These are phyloP conservation scores for Poeciliopsis presidionis DNA, from an alignment of 2,797 vertebrate species.

Conservation along the genomic window DNA sequence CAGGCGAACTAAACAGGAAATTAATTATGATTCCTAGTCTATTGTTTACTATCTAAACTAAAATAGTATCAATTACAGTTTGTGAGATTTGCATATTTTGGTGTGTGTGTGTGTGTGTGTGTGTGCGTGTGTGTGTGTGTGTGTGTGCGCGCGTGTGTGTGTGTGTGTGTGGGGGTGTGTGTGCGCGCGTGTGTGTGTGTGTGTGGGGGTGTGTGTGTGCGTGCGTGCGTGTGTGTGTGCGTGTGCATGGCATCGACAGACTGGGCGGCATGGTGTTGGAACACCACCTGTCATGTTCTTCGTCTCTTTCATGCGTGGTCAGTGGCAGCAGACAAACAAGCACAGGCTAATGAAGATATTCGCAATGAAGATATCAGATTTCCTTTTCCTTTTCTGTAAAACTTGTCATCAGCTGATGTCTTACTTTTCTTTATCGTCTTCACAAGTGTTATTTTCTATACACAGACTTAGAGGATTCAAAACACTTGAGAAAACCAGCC, in stretches of 20 bases:
- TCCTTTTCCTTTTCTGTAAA: background rate
- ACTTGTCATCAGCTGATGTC: background rate
- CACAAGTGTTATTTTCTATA: slow-evolving; percentile 30
- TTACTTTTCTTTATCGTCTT: background rate
- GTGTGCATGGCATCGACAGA: slow-evolving; percentile 33
- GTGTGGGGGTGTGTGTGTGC: slow-evolving; percentile 30
- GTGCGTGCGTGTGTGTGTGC: slow-evolving; percentile 52
- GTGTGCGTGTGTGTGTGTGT: background rate
- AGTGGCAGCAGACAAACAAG: slow-evolving; percentile 22
- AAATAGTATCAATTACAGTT: background rate
- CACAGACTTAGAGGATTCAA: background rate
- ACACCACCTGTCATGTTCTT: slow-evolving; percentile 78
- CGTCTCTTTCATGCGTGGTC: slow-evolving; percentile 65
- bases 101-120: background rate
- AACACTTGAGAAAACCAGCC: background rate
- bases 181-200: slow-evolving; percentile 52
- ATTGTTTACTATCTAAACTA: background rate
- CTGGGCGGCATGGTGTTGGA: slow-evolving; percentile 45
- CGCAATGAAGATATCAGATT: background rate
- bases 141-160: too few species aligned
- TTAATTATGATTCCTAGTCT: background rate
- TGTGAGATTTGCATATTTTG: background rate
- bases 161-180: background rate
- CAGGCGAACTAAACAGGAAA: background rate
- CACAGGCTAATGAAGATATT: slow-evolving; percentile 33